Base-by-base conservation (phyloP, 2,113 vertebrate species). In the Phrynosoma platyrhinos region DNA sequence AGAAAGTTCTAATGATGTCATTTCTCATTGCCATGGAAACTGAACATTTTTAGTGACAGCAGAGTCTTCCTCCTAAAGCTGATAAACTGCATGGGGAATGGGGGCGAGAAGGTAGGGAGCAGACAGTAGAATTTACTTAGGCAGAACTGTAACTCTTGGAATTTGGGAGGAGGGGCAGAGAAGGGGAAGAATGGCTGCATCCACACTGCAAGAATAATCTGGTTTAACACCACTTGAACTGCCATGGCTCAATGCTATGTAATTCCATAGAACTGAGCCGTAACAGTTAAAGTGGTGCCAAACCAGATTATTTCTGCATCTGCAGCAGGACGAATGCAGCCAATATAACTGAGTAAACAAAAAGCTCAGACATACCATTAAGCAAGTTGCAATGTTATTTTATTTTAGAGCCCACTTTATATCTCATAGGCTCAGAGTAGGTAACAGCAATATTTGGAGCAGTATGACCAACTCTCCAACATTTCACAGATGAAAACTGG, bases 1-100 rank as follows among this genome's bases (percentile, higher is more conserved):
- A 82, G 81, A 95, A 95, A 94, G 84, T 93, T 95, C 88, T 94
- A 90, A 90, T 94, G 93, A 95, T 94, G 92, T 94, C 94, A 94
- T 85, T 91, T 95, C 76, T 89, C 89, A 93, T 94, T 0, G 0
- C 94, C 89, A 95, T 95, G 92, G 94, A 88, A 95, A 95, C 95
- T 0, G 80, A 94, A 72, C 90, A 94, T 93, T 95, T 95, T 95
- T 95, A 95, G 94, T 92, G 94, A 92, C 92, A 95, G 90, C 76
- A 78, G 92, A 94, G 94, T 94, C 94, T 94, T 95, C 94, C 90
- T 95, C 93, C 89, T 90, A 88, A 86, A 94, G 93, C 88, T 93
- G 88, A 92, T 92, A 90, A 87, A 90, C 91, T 94, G 94, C 52
- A 85, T 91, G 91, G 93, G 90, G 92, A 91, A 85, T 88, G 90